phyloP scores from a whole-genome alignment of 2,797 vertebrate genomes.

The Tapera naevia region DNA sequence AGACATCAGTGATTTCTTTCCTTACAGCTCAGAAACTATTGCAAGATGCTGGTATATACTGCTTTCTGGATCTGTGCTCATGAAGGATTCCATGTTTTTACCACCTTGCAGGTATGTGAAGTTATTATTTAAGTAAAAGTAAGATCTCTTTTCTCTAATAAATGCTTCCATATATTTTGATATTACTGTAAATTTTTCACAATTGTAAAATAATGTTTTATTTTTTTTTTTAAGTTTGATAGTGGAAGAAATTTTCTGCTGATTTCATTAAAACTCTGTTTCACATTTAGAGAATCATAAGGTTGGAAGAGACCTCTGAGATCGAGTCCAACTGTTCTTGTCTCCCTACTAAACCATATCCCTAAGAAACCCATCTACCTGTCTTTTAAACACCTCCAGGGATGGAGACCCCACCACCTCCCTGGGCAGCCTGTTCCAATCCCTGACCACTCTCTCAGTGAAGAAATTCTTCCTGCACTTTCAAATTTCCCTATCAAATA shows the following conservation, averaged over 20 bases:
- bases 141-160: background rate
- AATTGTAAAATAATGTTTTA: background rate
- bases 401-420: too few species aligned
- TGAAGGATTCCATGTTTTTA: constrained; percentile 96
- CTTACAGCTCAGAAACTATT: constrained; percentile 88
- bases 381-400: too few species aligned
- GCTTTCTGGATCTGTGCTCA: constrained; percentile 92
- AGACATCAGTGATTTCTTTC: background rate
- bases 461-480: too few species aligned
- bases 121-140: background rate
- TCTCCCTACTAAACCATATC: too few species aligned
- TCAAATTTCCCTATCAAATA: background rate
- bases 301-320: too few species aligned
- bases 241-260: background rate
- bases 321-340: too few species aligned
- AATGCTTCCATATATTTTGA: accelerated
- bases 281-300: too few species aligned
- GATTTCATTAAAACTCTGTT: background rate
- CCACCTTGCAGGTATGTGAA: constrained; percentile 82
- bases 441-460: too few species aligned
- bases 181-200: background rate
- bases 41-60: constrained; percentile 96
- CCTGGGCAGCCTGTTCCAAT: too few species aligned
- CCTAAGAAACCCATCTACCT: too few species aligned
- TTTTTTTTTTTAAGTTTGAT: background rate